Evolutionary conservation across 2,797 vertebrate genomes (phyloP).

Genomic region (Dryobates pubescens): DNA sequence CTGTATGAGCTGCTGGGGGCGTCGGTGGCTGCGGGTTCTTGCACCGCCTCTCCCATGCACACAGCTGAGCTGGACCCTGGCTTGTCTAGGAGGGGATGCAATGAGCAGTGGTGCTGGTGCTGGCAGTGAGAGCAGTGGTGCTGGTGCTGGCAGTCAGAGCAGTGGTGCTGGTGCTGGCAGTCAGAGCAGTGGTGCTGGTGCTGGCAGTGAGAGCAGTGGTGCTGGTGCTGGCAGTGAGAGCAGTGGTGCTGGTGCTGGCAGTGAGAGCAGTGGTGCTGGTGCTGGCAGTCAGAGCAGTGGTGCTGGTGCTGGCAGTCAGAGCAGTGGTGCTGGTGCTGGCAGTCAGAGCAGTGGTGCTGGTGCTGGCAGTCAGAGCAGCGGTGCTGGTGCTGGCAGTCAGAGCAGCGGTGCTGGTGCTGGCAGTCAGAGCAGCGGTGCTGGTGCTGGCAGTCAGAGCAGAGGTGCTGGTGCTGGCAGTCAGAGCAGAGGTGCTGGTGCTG

Average conservation of each 20-base stretch:
- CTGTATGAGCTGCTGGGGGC: too few relatives aligned
- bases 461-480: too few relatives aligned
- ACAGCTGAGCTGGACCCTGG: neutral
- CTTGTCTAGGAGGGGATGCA: slow-evolving; percentile 25
- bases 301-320: too few relatives aligned
- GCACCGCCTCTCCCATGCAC: neutral
- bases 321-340: slow-evolving; percentile 23
- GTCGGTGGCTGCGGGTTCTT: too few relatives aligned
- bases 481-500: slow-evolving; percentile 11
- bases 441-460: slow-evolving; percentile 24
- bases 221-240: slow-evolving; percentile 41
- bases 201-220: slow-evolving; percentile 10
- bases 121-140: slow-evolving; percentile 24
- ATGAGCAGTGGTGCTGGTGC: slow-evolving; percentile 20
- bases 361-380: too few relatives aligned
- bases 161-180: slow-evolving; percentile 13
- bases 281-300: slow-evolving; percentile 21
- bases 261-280: slow-evolving; percentile 21
- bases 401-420: neutral
- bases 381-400: slow-evolving; percentile 39
- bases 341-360: slow-evolving; percentile 19
- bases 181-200: slow-evolving; percentile 7
- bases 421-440: slow-evolving; percentile 26
- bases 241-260: too few relatives aligned
- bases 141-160: too few relatives aligned